Conservation (phyloP, 1,140 invertebrate species). For the Tetramorium parvispinum region DNA sequence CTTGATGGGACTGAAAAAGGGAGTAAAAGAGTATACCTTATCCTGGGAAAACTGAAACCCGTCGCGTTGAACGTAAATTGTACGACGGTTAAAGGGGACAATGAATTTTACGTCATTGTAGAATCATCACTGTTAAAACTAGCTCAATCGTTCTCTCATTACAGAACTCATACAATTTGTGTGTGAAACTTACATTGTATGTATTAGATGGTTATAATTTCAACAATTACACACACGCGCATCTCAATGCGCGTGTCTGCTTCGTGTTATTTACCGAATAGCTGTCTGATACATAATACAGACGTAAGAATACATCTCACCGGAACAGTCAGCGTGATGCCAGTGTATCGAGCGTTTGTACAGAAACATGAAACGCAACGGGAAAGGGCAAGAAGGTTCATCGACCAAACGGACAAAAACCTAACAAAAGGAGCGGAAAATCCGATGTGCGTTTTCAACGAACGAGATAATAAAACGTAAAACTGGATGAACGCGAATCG, state of each 20-base stretch:
- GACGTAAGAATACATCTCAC: background rate
- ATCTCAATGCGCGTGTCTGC: background rate
- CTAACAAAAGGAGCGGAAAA: conserved; percentile 50
- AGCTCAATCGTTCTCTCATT: conserved; percentile 1
- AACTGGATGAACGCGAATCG: conserved; percentile 56
- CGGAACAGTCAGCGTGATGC: conserved; percentile 8
- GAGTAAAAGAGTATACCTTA: background rate
- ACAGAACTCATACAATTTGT: background rate
- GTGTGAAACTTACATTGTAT: background rate
- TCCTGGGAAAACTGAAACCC: conserved; percentile 19
- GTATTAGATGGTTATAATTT: background rate
- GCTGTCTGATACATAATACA: conserved; percentile 16
- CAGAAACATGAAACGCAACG: conserved; percentile 9
- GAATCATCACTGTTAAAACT: background rate
- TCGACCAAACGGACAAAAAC: conserved; percentile 48
- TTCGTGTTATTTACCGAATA: background rate
- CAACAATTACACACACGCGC: background rate
- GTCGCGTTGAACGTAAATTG: background rate
- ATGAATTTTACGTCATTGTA: conserved; percentile 21
- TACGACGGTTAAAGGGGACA: conserved; percentile 11
- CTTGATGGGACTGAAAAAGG: conserved; percentile 22
- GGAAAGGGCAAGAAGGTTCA: conserved; percentile 43
- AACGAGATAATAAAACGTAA: conserved; percentile 58
- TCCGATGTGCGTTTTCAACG: conserved; percentile 45
- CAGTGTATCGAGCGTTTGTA: conserved; percentile 24